These are phyloP conservation scores for Pissodes strobi DNA, from an alignment of 1,140 invertebrate genomes.

Conservation along the genomic window DNA sequence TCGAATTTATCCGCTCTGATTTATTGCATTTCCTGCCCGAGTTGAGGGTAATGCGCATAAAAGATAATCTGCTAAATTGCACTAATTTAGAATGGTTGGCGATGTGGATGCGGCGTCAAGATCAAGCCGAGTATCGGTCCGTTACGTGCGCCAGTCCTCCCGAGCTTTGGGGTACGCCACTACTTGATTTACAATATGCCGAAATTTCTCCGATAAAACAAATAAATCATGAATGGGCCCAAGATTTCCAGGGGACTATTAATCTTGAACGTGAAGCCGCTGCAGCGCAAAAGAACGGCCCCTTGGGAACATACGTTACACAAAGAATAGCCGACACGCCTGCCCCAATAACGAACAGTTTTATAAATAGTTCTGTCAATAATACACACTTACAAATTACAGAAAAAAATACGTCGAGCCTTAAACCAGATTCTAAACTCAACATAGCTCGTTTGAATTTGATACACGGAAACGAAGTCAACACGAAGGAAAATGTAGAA, in stretches of 20 bases:
- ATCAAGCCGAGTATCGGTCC: slow-evolving; percentile 54
- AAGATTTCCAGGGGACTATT: slow-evolving; percentile 18
- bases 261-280: slow-evolving; percentile 10
- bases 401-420: no score
- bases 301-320: slow-evolving; percentile 13
- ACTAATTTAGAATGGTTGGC: slow-evolving; percentile 66
- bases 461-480: no score
- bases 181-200: slow-evolving; percentile 56
- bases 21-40: slow-evolving; percentile 72
- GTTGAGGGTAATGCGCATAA: slow-evolving; percentile 63
- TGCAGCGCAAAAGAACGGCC: slow-evolving; percentile 8
- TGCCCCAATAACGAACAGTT: not conserved
- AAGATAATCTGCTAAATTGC: slow-evolving; percentile 69
- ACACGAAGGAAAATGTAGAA: no score
- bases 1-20: slow-evolving; percentile 68
- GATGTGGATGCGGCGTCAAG: slow-evolving; percentile 65
- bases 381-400: not conserved
- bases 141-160: slow-evolving; percentile 56
- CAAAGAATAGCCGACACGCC: slow-evolving; percentile 2
- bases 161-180: slow-evolving; percentile 52
- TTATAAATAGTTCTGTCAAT: slow-evolving; percentile 5
- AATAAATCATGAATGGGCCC: slow-evolving; percentile 18
- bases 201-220: slow-evolving; percentile 8
- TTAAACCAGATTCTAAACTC: no score
- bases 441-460: no score